Conservation (phyloP, 2,113 vertebrate species). For the Mus musculus region DNA sequence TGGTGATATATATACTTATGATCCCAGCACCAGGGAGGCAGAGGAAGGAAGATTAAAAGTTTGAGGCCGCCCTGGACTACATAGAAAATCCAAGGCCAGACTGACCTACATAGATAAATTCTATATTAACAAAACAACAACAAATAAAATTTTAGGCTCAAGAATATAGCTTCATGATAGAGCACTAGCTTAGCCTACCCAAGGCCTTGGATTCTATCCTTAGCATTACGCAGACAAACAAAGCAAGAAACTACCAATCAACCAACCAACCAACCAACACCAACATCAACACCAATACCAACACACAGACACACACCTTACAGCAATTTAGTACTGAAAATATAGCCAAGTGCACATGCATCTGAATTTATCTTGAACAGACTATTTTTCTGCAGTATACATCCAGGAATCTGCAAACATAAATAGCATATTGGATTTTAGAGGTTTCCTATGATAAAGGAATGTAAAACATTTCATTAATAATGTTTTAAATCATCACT, state of each 20-base stretch:
- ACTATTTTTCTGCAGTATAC: neutral
- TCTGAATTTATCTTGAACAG: conserved; percentile 5
- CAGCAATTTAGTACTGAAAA: conserved; percentile 48
- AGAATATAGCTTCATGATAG: neutral
- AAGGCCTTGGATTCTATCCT: neutral
- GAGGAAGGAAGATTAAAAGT: neutral
- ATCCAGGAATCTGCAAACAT: neutral
- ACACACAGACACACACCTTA: neutral
- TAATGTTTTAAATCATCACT: conserved; percentile 31
- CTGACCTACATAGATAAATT: neutral
- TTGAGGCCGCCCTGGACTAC: neutral
- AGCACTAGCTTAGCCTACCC: neutral
- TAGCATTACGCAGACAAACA: neutral
- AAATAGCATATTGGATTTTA: conserved; percentile 12
- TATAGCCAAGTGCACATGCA: conserved; percentile 1
- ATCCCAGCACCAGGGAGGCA: neutral
- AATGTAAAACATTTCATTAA: conserved; percentile 14
- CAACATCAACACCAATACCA: neutral
- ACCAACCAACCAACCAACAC: neutral
- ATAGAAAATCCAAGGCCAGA: neutral
- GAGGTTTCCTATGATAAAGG: conserved; percentile 25
- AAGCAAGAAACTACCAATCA: neutral
- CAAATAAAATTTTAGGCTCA: neutral
- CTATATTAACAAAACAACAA: neutral
- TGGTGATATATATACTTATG: neutral